Base-by-base conservation (phyloP, 2,113 vertebrate species). In the Siphamia tubifer region DNA sequence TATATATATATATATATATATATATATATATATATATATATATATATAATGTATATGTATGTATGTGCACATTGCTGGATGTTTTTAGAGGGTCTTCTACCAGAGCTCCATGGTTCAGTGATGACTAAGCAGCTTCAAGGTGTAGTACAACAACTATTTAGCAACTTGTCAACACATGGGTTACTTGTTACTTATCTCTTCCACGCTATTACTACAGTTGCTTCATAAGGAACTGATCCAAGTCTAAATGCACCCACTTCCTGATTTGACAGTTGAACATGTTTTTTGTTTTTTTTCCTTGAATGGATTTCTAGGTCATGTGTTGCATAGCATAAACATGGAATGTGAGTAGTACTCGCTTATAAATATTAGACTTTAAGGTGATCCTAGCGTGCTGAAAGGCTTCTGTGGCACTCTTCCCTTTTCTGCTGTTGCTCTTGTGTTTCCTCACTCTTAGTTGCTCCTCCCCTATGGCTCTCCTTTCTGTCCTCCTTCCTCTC, bases 41-140 rank as follows among this genome's bases (percentile, higher is more conserved):
- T 53, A 54, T 66, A 51, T 15, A 10, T 43, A n/a, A n/a, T n/a
- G n/a, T n/a, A n/a, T n/a, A n/a, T n/a, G n/a, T n/a, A n/a, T n/a
- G n/a, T n/a, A n/a, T 62, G 36, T 8, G 23, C 49, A 27, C 54
- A 30, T 75, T 64, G 23, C 40, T 83, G 32, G 35, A 43, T 52
- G 5, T 40, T 21, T 38, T 10, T 16, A n/a, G 17, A 19, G 28
- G 28, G 39, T 34, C 15, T 53, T 67, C 36, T 61, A 3, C 65
- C 32, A 1, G 23, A 39, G 20, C 8, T 47, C 16, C 49, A 4
- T 32, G 12, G 28, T 9, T 2, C 35, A 53, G 45, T 52, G 49
- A 82, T 86, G 86, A 90, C 79, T 79, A 61, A 85, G 81, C 77
- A 85, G 30, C 49, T 48, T 45, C 13, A 31, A 23, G 9, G 32